phyloP scores from a whole-genome alignment of 2,113 vertebrate genomes.

The Guaruba guarouba region DNA sequence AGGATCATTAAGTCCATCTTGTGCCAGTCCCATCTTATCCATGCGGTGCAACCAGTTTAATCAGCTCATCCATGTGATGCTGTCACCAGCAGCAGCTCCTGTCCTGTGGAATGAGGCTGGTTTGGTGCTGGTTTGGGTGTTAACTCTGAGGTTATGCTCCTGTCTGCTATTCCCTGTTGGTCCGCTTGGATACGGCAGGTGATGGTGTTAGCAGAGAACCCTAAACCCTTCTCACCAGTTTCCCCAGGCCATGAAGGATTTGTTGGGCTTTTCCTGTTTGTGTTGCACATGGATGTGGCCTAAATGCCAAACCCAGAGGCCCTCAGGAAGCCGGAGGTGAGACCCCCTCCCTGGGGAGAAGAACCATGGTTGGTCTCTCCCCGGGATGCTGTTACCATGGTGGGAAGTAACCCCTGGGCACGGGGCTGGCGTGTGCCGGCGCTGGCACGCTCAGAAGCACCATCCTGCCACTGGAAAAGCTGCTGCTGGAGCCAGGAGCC shows the following conservation, averaged over 20 bases:
- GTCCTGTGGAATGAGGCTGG: rapidly evolving
- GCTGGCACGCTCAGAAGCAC: neutral
- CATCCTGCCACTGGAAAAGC: neutral
- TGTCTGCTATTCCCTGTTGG: neutral
- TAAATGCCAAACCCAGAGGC: rapidly evolving
- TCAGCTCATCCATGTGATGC: neutral
- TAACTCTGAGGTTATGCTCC: rapidly evolving
- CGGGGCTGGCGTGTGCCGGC: neutral
- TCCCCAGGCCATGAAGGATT: neutral
- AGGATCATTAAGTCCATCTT: neutral
- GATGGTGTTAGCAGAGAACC: rapidly evolving
- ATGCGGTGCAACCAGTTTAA: rapidly evolving
- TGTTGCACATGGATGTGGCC: rapidly evolving
- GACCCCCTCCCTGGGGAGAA: rapidly evolving
- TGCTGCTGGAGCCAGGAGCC: neutral
- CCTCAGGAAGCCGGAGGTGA: rapidly evolving
- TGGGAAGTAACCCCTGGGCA: neutral
- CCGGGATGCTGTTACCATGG: rapidly evolving
- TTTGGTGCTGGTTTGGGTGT: neutral
- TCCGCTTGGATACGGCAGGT: rapidly evolving
- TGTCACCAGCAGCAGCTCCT: neutral
- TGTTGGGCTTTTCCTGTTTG: neutral
- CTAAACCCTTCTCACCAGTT: neutral
- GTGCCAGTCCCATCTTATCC: neutral
- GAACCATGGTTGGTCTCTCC: rapidly evolving